Evolutionary conservation across 2,797 vertebrate genomes (phyloP).

Genomic region (Xenopus petersii): DNA sequence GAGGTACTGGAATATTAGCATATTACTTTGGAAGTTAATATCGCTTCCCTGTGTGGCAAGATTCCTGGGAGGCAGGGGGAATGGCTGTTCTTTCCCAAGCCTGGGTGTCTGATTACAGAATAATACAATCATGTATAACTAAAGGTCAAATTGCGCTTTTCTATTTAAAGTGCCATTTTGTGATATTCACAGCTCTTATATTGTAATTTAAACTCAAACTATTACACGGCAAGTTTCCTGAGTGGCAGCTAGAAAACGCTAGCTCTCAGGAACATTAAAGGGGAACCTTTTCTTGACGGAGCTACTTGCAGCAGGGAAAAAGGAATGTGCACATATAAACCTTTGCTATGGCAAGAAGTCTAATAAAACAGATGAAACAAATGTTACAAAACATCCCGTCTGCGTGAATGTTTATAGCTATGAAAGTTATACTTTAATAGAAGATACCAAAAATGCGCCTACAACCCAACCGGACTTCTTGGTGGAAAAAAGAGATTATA

Average conservation of each 20-base stretch:
- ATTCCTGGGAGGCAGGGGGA: constrained; percentile 16
- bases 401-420: too few relatives aligned
- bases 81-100: not conserved
- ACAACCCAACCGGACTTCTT: too few relatives aligned
- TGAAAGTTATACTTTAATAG: too few relatives aligned
- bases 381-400: too few relatives aligned
- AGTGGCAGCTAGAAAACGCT: not conserved
- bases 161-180: constrained; percentile 19
- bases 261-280: too few relatives aligned
- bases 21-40: not conserved
- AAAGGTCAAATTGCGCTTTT: constrained; percentile 39
- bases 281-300: too few relatives aligned
- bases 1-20: not conserved
- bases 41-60: not conserved
- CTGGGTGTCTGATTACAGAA: not conserved
- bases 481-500: too few relatives aligned
- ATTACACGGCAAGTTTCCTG: not conserved
- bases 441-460: too few relatives aligned
- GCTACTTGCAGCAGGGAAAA: too few relatives aligned
- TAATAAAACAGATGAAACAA: too few relatives aligned
- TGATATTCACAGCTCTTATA: constrained; percentile 12
- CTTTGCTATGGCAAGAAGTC: too few relatives aligned
- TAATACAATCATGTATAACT: constrained; percentile 22
- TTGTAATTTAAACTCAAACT: constrained; percentile 19
- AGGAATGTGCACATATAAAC: too few relatives aligned